Evolutionary conservation across 2,797 vertebrate species (phyloP), one percentile per base, ranked within the genome.

Genomic region (Sebastes melanostomus): DNA sequence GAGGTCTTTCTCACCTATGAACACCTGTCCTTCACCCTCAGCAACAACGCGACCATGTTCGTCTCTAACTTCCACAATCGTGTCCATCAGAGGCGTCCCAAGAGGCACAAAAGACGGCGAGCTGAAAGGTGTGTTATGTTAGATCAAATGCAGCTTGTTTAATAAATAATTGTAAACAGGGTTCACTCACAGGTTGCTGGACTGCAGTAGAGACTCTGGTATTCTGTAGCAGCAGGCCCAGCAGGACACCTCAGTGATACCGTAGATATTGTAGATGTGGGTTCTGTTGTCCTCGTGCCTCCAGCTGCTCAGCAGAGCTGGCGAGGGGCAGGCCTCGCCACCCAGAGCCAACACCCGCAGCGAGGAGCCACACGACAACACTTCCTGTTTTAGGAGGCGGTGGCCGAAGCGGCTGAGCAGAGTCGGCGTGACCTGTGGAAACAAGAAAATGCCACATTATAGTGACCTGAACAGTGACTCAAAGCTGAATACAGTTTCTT

Each of bases 221-320:
- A 99, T 91, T 88, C 81, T 90, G 88, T 97, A 97, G 72, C 90
- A 97, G 74, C 94, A 97, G 20, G 98, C 98, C 98, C 98, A 99
- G 90, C 98, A 97, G 80, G 98, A 99, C 61, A 99, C 98, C 83
- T 99, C 98, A 1, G 98, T 99, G 77, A 98, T 95, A 38, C 98
- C 98, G 29, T 99, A 99, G 61, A 99, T 88, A 91, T 99, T 99
- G 93, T 95, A 99, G 84, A 99, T 90, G 3, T 81, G 84, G 4
- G 98, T 99, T 89, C 86, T 93, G 88, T 99, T 99, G 71, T 96
- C 96, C 75, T 94, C 20, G 60, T 94, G 95, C 81, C 91, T 97
- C 98, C 98, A 99, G 86, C 92, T 96, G 77, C 82, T 95, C 79
- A 99, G 92, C 78, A 96, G 63, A 60, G 82, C 89, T 2, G 95